Evolutionary conservation across 2,888 invertebrate species (phyloP).

Genomic region (Agrypnus murinus): DNA sequence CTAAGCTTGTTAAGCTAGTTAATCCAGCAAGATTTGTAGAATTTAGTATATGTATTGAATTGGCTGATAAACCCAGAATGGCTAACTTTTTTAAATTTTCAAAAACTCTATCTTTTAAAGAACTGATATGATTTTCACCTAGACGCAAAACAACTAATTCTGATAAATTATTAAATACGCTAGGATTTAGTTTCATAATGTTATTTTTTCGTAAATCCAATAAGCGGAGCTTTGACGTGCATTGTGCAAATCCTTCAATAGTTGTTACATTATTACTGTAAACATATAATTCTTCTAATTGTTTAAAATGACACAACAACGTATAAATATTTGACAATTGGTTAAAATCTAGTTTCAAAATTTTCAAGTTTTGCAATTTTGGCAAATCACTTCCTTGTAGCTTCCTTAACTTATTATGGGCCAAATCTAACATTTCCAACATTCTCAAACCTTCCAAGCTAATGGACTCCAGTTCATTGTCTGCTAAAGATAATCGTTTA

Average conservation of each 20-base stretch:
- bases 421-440: conserved; percentile 65
- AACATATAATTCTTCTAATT: conserved; percentile 54
- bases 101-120: conserved; percentile 64
- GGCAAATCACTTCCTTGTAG: conserved; percentile 1
- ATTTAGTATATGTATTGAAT: conserved; percentile 67
- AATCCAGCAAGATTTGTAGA: conserved; percentile 67
- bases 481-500: no score
- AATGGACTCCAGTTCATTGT: no score
- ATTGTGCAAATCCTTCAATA: conserved; percentile 50
- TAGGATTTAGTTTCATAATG: not conserved
- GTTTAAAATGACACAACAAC: conserved; percentile 27
- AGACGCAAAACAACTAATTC: conserved; percentile 62
- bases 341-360: conserved; percentile 30
- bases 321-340: not conserved
- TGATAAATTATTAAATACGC: conserved; percentile 20
- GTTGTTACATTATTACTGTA: conserved; percentile 65
- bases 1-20: conserved; percentile 64
- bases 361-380: not conserved
- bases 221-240: not conserved
- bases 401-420: conserved; percentile 62
- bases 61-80: conserved; percentile 68
- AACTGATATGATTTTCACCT: conserved; percentile 66
- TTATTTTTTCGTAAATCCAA: conserved; percentile 7
- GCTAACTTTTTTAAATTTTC: conserved; percentile 65
- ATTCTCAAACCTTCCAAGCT: conserved; percentile 60